These are phyloP conservation scores for Cossypha caffra DNA, from an alignment of 2,797 vertebrate genomes.

Conservation along the genomic window DNA sequence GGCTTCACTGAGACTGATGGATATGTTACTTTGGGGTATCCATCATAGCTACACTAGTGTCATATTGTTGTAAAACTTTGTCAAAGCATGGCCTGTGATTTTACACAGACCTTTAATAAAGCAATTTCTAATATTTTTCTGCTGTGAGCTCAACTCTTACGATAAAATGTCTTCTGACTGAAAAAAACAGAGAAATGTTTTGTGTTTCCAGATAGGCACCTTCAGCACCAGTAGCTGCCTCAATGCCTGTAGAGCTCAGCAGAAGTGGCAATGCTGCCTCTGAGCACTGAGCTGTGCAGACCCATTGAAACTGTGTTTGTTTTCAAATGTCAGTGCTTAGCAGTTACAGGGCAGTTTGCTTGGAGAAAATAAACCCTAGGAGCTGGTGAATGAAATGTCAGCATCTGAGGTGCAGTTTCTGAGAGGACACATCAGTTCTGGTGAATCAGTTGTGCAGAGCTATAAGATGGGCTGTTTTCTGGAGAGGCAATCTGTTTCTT, in stretches of 20 bases:
- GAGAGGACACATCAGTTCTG: not conserved
- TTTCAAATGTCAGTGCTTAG: not conserved
- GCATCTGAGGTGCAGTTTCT: not conserved
- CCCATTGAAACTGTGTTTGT: not conserved
- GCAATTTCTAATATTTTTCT: not conserved
- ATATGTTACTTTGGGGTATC: not conserved
- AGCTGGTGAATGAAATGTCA: not conserved
- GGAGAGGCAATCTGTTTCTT: not conserved
- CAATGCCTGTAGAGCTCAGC: not conserved
- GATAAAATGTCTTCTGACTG: not conserved
- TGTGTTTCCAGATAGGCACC: not conserved
- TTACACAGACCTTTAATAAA: not conserved
- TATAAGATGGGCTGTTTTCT: not conserved
- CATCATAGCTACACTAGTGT: not conserved
- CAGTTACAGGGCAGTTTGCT: not conserved
- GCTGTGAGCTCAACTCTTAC: not conserved
- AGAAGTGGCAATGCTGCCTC: not conserved
- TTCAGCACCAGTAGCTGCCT: not conserved
- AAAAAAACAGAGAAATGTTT: not conserved
- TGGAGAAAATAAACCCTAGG: not conserved
- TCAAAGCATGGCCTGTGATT: not conserved
- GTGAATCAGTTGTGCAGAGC: not conserved
- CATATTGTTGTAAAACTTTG: not conserved
- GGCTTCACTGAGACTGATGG: not conserved
- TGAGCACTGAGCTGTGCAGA: not conserved